Conservation (phyloP, 1,140 invertebrate species). For the Drosophila carrolli region DNA sequence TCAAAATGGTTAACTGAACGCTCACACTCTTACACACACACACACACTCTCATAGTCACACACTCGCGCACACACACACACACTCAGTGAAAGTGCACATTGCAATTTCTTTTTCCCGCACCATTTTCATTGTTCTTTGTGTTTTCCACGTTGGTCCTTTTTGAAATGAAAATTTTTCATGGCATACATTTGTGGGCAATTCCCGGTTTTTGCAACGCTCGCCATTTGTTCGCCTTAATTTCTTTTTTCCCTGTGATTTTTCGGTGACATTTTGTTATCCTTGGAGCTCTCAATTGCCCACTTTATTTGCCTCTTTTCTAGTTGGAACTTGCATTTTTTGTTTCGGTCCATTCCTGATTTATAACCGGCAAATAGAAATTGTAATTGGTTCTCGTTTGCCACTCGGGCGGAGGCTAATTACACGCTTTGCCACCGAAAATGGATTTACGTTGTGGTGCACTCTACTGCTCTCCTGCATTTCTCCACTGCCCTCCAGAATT, state of each 20-base stretch:
- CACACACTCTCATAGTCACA: too few species aligned
- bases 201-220: conserved; percentile 41
- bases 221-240: conserved; percentile 27
- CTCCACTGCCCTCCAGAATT: neutral
- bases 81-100: conserved; percentile 8
- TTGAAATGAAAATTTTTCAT: conserved; percentile 46
- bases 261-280: conserved; percentile 40
- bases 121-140: conserved; percentile 28
- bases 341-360: conserved; percentile 50
- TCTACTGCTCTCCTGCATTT: conserved; percentile 19
- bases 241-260: conserved; percentile 4
- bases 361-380: conserved; percentile 67
- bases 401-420: conserved; percentile 54
- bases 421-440: conserved; percentile 65
- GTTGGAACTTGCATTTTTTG: neutral
- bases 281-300: conserved; percentile 35
- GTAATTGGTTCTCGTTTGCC: conserved; percentile 67
- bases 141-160: conserved; percentile 12
- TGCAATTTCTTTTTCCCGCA: conserved; percentile 21
- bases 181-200: conserved; percentile 58
- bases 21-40: neutral
- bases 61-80: neutral
- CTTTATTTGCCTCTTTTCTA: conserved; percentile 39
- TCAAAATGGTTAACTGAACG: conserved; percentile 24
- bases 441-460: conserved; percentile 62